These are phyloP conservation scores for Galeruca laticollis DNA, from an alignment of 2,888 invertebrate genomes.

Conservation along the genomic window DNA sequence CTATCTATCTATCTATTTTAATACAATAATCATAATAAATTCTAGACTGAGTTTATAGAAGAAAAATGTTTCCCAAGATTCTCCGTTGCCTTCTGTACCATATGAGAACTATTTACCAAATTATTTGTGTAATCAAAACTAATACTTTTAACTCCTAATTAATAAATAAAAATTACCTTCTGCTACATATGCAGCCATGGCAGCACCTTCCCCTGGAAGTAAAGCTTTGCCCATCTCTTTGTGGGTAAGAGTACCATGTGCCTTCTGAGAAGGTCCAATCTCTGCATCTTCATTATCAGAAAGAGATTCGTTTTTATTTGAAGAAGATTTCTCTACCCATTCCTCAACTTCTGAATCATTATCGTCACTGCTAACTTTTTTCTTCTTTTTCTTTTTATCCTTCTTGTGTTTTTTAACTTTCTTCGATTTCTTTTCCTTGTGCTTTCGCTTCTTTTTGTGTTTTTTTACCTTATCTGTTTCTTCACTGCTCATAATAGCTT, in stretches of 20 bases:
- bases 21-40: too few relatives aligned
- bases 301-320: slow-evolving; percentile 38
- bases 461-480: slow-evolving; percentile 40
- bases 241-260: slow-evolving; percentile 78
- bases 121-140: too few relatives aligned
- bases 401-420: slow-evolving; percentile 71
- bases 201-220: slow-evolving; percentile 97
- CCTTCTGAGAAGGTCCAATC: slow-evolving; percentile 75
- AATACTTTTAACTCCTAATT: too few relatives aligned
- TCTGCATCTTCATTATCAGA: slow-evolving; percentile 66
- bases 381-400: slow-evolving; percentile 69
- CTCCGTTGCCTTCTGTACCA: too few relatives aligned
- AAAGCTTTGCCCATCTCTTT: slow-evolving; percentile 93
- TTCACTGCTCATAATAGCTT: slow-evolving; percentile 55
- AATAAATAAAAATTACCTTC: slow-evolving; percentile 75
- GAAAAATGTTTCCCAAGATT: too few relatives aligned
- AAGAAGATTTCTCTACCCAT: slow-evolving; percentile 75
- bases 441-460: slow-evolving; percentile 69
- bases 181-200: slow-evolving; percentile 99
- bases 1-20: too few relatives aligned
- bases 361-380: slow-evolving; percentile 64
- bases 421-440: slow-evolving; percentile 70
- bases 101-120: background rate
- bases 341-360: slow-evolving; percentile 68
- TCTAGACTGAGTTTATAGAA: too few relatives aligned